phyloP scores from a whole-genome alignment of 2,797 vertebrate species.

The Lophius americanus region DNA sequence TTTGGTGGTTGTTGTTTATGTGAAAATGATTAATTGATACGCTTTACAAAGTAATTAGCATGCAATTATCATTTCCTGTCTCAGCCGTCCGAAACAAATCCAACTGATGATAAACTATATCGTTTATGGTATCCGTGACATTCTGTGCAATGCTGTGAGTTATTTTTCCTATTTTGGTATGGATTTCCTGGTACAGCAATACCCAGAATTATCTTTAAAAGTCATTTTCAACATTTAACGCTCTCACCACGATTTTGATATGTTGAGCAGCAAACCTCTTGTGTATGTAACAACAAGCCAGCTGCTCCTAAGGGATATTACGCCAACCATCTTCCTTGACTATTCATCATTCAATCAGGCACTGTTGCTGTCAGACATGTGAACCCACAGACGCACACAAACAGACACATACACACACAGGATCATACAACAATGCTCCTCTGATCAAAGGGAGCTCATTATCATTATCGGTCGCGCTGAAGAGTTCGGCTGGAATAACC shows the following conservation, averaged over 20 bases:
- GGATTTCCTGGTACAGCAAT: background rate
- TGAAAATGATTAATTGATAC: conserved; percentile 62
- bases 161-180: background rate
- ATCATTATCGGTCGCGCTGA: conserved; percentile 62
- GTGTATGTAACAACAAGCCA: conserved; percentile 63
- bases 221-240: conserved; percentile 12
- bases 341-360: conserved; percentile 76
- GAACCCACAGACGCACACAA: conserved; percentile 13
- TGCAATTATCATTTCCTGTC: conserved; percentile 52
- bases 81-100: conserved; percentile 62
- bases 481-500: conserved; percentile 69
- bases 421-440: conserved; percentile 66
- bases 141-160: background rate
- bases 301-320: conserved; percentile 66
- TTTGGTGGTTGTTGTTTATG: conserved; percentile 41
- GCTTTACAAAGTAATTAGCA: conserved; percentile 56
- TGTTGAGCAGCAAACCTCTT: conserved; percentile 37
- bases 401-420: conserved; percentile 27
- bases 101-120: conserved; percentile 37
- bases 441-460: conserved; percentile 80
- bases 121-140: conserved; percentile 26
- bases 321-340: conserved; percentile 55
- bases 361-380: conserved; percentile 19
- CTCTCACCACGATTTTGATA: conserved; percentile 31
- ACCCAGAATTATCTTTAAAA: conserved; percentile 23